Conservation (phyloP, 2,888 invertebrate genomes). For the Heliconius hortense region DNA sequence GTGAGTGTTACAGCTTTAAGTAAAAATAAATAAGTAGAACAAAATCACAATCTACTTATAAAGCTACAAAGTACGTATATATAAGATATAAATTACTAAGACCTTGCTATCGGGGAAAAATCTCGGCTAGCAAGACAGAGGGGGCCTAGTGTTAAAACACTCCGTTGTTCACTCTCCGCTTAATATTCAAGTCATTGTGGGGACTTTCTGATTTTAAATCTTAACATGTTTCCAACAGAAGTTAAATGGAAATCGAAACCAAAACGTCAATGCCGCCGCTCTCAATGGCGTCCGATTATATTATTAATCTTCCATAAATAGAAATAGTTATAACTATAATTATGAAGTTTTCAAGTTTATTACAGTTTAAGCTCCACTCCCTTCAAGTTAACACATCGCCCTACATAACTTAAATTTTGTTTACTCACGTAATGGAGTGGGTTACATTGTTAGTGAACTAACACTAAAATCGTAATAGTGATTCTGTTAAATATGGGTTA, state of each 20-base stretch:
- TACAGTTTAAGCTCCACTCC: constrained; percentile 1
- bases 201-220: too few relatives aligned
- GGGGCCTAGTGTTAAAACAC: neutral
- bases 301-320: neutral
- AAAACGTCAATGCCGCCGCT: too few relatives aligned
- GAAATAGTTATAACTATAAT: neutral
- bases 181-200: neutral
- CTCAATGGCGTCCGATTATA: too few relatives aligned
- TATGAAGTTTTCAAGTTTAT: constrained; percentile 12
- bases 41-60: too few relatives aligned
- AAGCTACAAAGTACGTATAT: too few relatives aligned
- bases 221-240: too few relatives aligned
- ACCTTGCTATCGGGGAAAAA: too few relatives aligned
- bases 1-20: too few relatives aligned
- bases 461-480: neutral
- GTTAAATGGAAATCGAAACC: neutral
- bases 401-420: constrained; percentile 30
- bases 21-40: too few relatives aligned
- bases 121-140: neutral
- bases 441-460: constrained; percentile 27
- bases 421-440: constrained; percentile 31
- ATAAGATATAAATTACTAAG: too few relatives aligned
- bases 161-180: neutral
- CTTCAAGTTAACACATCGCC: constrained; percentile 10
- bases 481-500: too few relatives aligned